A percentile compares a stretch with the other conserved stretches of the same genome.
Evolutionary conservation across 2,888 invertebrate species (phyloP).

Genomic region (Marronus borbonicus): DNA sequence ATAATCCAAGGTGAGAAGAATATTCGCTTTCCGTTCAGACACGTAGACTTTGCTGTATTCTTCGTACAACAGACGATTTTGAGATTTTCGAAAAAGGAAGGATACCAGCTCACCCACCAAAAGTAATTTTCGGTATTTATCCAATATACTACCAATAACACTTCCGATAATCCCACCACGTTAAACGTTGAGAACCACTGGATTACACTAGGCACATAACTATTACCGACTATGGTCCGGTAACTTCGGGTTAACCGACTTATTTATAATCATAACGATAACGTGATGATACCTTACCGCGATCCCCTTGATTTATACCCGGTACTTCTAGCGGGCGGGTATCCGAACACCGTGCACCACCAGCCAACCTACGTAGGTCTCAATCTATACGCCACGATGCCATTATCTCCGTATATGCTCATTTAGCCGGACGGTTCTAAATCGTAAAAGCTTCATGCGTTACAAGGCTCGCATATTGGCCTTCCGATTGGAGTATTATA

Average conservation of each 20-base stretch:
- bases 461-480: not conserved
- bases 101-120: no score
- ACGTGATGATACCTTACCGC: slow-evolving; percentile 31
- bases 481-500: slow-evolving; percentile 5
- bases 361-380: slow-evolving; percentile 2
- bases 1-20: no score
- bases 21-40: no score
- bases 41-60: no score
- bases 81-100: no score
- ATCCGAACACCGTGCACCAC: not conserved
- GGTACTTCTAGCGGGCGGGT: not conserved
- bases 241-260: slow-evolving; percentile 24
- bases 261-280: slow-evolving; percentile 29
- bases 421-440: slow-evolving; percentile 23
- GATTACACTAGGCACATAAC: slow-evolving; percentile 14
- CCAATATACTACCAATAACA: no score
- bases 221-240: slow-evolving; percentile 11
- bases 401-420: slow-evolving; percentile 20
- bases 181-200: slow-evolving; percentile 20
- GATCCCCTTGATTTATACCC: slow-evolving; percentile 18
- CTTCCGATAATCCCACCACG: not conserved
- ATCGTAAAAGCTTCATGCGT: slow-evolving; percentile 12
- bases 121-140: no score
- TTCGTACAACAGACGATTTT: no score
- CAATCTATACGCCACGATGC: slow-evolving; percentile 17